Evolutionary conservation across 2,113 vertebrate species (phyloP), one percentile per base, ranked within the genome.

Genomic region (Solea solea): DNA sequence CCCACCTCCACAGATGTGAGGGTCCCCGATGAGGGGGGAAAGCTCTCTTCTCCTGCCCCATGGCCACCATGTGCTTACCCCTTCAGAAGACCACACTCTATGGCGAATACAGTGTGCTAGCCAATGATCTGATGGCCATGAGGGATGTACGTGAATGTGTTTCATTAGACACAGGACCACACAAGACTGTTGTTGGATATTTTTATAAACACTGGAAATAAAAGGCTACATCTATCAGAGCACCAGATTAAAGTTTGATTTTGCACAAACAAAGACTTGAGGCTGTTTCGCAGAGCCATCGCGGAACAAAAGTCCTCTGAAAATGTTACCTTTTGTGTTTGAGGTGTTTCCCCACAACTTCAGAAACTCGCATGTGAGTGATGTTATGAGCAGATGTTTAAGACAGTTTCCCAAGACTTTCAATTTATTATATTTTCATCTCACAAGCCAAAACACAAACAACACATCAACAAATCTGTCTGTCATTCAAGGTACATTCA

Each of bases 161-260:
- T 87, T 87, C 77, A 87, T 88, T 91, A 78, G 83, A 88, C 78
- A 76, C 34, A 65, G 84, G 87, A 93, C 91, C 91, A 93, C 92
- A 93, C 91, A 91, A 74, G 86, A 88, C 74, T 87, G 82, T 87
- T 88, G 67, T 83, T 72, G 64, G 73, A 68, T 84, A 86, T 81
- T 88, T 85, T 78, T 68, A 83, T 91, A 91, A 92, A 91, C 88
- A 89, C 76, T 80, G 70, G 65, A 79, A 88, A 93, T 88, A 88
- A 88, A 88, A 88, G 62, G 71, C 78, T 81, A 73, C 82, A 87
- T 86, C 72, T 78, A 87, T 90, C 81, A 88, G 79, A 83, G 80
- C 78, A 56, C 51, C 60, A 90, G 87, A 91, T 88, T 88, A 79
- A 69, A 84, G 78, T 80, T 85, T 84, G 77, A 82, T 82, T 86